phyloP scores from a whole-genome alignment of 2,113 vertebrate species.

The Merops nubicus region DNA sequence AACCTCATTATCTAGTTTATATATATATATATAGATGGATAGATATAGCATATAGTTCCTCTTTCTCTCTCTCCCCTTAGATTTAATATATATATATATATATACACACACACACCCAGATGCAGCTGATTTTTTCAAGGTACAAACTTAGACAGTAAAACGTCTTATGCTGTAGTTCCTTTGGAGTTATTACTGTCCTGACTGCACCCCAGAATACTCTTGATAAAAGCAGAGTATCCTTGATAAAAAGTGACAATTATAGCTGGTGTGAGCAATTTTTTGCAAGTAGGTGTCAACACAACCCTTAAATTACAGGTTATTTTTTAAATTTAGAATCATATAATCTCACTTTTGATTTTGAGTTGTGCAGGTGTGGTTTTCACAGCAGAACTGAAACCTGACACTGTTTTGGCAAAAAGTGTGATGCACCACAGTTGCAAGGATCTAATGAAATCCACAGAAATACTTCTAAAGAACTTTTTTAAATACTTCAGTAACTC shows the following conservation, averaged over 20 bases:
- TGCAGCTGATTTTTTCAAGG: not conserved
- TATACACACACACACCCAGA: no score
- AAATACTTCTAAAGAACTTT: not conserved
- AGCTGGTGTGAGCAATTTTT: not conserved
- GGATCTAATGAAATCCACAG: not conserved
- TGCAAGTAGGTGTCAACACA: not conserved
- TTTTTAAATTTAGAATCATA: not conserved
- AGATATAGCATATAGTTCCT: not conserved
- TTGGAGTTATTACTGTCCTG: not conserved
- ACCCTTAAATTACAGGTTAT: not conserved
- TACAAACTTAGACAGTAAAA: not conserved
- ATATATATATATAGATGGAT: not conserved
- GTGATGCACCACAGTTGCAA: not conserved
- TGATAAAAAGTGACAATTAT: not conserved
- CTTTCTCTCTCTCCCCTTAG: not conserved
- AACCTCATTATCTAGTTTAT: not conserved
- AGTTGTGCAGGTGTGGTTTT: not conserved
- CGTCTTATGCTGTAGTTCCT: not conserved
- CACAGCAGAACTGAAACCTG: not conserved
- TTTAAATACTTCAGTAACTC: not conserved
- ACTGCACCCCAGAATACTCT: not conserved
- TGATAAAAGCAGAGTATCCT: not conserved
- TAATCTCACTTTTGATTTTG: not conserved
- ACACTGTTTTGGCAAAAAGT: not conserved
- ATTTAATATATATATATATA: accelerated